Base-by-base conservation (phyloP, 2,113 vertebrate genomes). In the Triplophysa dalaica region DNA sequence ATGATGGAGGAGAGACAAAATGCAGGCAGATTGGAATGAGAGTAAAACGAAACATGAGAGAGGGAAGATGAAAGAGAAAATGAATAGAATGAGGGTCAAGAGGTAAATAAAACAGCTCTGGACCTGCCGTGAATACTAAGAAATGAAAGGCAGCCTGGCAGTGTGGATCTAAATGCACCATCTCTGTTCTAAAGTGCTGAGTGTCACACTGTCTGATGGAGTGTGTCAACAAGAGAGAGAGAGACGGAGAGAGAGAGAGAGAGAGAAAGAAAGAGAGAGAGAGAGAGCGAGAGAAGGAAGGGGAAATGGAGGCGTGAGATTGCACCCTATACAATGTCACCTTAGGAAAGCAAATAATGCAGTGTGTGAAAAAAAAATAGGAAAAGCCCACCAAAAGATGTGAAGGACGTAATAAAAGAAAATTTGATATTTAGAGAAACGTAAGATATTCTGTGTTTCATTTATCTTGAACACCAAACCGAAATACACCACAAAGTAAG, bases 181-280 rank as follows among this genome's bases (percentile, higher is more conserved):
- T 79, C 84, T 52, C 12, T 43, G 26, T 33, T 76, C 78, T 68
- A 81, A 87, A 85, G 84, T 79, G 90, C 86, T 86, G 86, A 91
- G 83, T 83, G 87, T 84, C 85, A 88, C 81, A 79, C 65, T 82
- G 75, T 50, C 8, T 50, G 76, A 73, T 60, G 45, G 62, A 77
- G 52, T 75, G 66, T 80, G 77, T 72, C 66, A 66, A 63, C 29
- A 61, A 72, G 67, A 21, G 74, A 79, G 70, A 12, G 4, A 8
- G 21, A 78, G 21, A 16, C 17, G 67, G 29, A 14, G 24, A 43
- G 74, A 75, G 11, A 22, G 11, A 78, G 21, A 22, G 38, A 43
- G 54, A 56, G 6, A n/a, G 54, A 52, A 21, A 38, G 9, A 41
- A 12, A 26, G 62, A 73, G 24, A 33, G 19, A 12, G 4, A 29